Evolutionary conservation across 2,888 invertebrate genomes (phyloP).

Genomic region (Volucella inflata): DNA sequence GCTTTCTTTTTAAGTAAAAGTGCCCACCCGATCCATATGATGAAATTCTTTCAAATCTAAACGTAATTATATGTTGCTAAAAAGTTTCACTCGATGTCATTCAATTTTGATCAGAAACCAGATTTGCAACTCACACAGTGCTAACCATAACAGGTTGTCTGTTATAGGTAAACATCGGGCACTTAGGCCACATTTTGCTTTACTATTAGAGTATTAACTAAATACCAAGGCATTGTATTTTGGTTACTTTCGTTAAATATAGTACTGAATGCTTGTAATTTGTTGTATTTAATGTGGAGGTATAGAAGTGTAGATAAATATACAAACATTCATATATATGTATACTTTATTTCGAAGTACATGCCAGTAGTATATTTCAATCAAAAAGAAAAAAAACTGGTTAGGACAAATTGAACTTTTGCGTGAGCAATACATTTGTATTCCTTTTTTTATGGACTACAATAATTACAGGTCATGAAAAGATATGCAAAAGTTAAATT

Average conservation of each 20-base stretch:
- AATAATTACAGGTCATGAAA: not conserved
- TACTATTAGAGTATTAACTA: not conserved
- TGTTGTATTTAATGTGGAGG: too few relatives aligned
- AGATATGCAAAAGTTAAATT: not conserved
- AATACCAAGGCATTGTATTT: not conserved
- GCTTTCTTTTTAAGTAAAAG: too few relatives aligned
- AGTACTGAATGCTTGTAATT: too few relatives aligned
- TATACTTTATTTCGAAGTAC: conserved; percentile 23
- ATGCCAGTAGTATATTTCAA: conserved; percentile 17
- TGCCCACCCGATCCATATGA: not conserved
- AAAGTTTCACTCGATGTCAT: conserved; percentile 12
- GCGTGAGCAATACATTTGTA: conserved; percentile 10
- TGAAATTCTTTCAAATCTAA: conserved; percentile 7
- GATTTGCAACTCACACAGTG: conserved; percentile 22
- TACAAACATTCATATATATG: not conserved
- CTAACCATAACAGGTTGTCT: conserved; percentile 11
- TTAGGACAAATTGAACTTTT: conserved; percentile 21
- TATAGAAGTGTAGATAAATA: too few relatives aligned
- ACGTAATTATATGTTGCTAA: not conserved
- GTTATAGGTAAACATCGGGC: not conserved
- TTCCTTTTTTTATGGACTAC: not conserved
- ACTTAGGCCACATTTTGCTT: not conserved
- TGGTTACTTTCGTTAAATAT: too few relatives aligned
- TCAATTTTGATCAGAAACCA: conserved; percentile 26
- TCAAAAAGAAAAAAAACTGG: conserved; percentile 4